phyloP scores from a whole-genome alignment of 2,113 vertebrate species.

The Plectropomus leopardus region DNA sequence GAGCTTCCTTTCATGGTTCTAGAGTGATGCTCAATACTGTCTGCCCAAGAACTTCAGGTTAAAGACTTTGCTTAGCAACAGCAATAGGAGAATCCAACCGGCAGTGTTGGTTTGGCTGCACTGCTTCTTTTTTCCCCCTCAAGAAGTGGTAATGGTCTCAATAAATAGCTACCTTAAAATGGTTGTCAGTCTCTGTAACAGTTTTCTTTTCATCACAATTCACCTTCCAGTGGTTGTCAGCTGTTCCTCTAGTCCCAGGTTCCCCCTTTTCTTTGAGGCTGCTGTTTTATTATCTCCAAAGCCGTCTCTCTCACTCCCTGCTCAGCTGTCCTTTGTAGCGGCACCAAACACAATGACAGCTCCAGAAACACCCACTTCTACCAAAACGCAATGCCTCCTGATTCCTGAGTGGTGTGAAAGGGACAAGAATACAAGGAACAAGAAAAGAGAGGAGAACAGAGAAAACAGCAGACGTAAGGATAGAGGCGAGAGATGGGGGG shows the following conservation, averaged over 20 bases:
- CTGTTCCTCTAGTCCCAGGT: constrained; percentile 69
- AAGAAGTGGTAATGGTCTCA: constrained; percentile 62
- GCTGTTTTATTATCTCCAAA: constrained; percentile 72
- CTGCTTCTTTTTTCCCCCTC: constrained; percentile 57
- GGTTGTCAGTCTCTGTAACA: constrained; percentile 70
- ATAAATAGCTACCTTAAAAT: constrained; percentile 67
- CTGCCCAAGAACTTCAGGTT: constrained; percentile 76
- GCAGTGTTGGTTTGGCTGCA: constrained; percentile 58
- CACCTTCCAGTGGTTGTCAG: constrained; percentile 67
- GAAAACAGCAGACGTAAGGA: constrained; percentile 65
- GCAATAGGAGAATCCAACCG: constrained; percentile 63
- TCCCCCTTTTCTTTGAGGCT: constrained; percentile 61
- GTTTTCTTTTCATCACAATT: constrained; percentile 75
- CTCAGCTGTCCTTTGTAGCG: constrained; percentile 79
- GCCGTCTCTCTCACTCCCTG: constrained; percentile 68
- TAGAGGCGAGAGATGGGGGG: constrained; percentile 61
- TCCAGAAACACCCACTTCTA: constrained; percentile 82
- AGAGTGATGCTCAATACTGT: constrained; percentile 61
- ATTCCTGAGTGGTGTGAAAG: constrained; percentile 72
- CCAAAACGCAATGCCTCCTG: constrained; percentile 70
- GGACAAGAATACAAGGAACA: constrained; percentile 64
- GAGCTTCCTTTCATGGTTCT: constrained; percentile 87
- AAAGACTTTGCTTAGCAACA: constrained; percentile 81
- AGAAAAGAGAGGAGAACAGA: constrained; percentile 61
- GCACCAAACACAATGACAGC: constrained; percentile 81